Percentiles rank a stretch among this genome's conserved stretches.
Evolutionary conservation across 2,113 vertebrate species (phyloP).

Genomic region (Oncorhynchus keta): DNA sequence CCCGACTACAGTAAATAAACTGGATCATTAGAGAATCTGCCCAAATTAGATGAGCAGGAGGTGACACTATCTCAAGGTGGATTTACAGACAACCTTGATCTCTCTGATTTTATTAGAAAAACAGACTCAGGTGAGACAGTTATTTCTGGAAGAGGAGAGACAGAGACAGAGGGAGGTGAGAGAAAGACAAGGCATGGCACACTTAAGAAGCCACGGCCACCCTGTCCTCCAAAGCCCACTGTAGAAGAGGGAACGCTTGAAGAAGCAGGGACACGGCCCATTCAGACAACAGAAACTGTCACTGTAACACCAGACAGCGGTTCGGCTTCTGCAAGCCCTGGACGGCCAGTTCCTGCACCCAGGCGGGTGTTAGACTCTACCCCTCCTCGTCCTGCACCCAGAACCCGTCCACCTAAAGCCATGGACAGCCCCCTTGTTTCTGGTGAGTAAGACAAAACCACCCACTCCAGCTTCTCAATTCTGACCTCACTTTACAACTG

Average conservation of each 20-base stretch:
- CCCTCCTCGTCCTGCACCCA: conserved; percentile 32
- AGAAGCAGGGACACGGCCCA: not conserved
- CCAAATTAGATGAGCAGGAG: not conserved
- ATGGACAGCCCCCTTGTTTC: conserved; percentile 15
- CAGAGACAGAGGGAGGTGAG: not conserved
- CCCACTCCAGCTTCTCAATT: not conserved
- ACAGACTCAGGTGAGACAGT: conserved; percentile 31
- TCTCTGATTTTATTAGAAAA: conserved; percentile 40
- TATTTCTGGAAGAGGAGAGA: conserved; percentile 15
- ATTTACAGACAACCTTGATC: conserved; percentile 17
- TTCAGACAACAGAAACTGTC: conserved; percentile 3
- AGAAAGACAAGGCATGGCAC: conserved; percentile 6
- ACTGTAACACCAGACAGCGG: not conserved
- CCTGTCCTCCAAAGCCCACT: conserved; percentile 1
- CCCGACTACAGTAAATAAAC: conserved; percentile 26
- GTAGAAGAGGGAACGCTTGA: not conserved
- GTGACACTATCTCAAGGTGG: conserved; percentile 38
- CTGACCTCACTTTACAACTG: too few relatives aligned
- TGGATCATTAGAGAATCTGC: not conserved
- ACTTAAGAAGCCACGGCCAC: not conserved
- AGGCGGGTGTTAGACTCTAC: not conserved
- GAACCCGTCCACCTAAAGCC: conserved; percentile 16
- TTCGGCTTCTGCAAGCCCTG: conserved; percentile 13
- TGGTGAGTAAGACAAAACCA: conserved; percentile 41
- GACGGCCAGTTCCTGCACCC: conserved; percentile 36